Evolutionary conservation across 1,140 invertebrate species (phyloP).

Genomic region (Cotesia glomerata): DNA sequence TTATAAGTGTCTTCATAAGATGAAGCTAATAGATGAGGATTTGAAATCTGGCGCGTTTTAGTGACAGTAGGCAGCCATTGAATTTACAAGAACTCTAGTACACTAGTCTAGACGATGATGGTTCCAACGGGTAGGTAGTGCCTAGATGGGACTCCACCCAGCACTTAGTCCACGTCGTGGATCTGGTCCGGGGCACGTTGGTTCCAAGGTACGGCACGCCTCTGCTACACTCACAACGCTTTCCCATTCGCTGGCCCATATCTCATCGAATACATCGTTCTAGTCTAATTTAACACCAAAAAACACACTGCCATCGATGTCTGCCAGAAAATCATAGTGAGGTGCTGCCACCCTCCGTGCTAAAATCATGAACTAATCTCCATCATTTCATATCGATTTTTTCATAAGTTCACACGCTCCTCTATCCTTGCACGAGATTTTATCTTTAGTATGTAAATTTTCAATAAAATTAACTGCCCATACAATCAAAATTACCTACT

Average conservation of each 20-base stretch:
- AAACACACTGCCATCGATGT: slow-evolving; percentile 61
- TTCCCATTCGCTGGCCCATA: slow-evolving; percentile 63
- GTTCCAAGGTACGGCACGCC: slow-evolving; percentile 61
- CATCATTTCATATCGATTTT: slow-evolving; percentile 53
- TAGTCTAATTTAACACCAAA: slow-evolving; percentile 59
- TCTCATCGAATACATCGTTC: slow-evolving; percentile 61
- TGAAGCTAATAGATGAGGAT: slow-evolving; percentile 17
- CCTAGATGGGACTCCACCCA: slow-evolving; percentile 62
- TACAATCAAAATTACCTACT: too few species aligned
- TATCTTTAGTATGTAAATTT: background rate
- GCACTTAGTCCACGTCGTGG: slow-evolving; percentile 62
- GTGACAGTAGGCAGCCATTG: slow-evolving; percentile 53
- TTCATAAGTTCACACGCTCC: slow-evolving; percentile 24
- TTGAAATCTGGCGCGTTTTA: slow-evolving; percentile 57
- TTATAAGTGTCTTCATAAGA: background rate
- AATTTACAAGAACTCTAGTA: slow-evolving; percentile 36
- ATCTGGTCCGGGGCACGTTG: slow-evolving; percentile 56
- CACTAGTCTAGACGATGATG: slow-evolving; percentile 59
- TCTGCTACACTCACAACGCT: slow-evolving; percentile 53
- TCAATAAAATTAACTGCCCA: too few species aligned
- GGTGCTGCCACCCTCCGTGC: slow-evolving; percentile 56
- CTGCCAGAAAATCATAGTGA: slow-evolving; percentile 52
- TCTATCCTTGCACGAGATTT: background rate
- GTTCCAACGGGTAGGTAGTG: slow-evolving; percentile 61
- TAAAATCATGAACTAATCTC: slow-evolving; percentile 45